Percentiles rank a stretch among this genome's conserved stretches.
Conservation (phyloP, 2,888 invertebrate species). For the Pinctada fucata region DNA sequence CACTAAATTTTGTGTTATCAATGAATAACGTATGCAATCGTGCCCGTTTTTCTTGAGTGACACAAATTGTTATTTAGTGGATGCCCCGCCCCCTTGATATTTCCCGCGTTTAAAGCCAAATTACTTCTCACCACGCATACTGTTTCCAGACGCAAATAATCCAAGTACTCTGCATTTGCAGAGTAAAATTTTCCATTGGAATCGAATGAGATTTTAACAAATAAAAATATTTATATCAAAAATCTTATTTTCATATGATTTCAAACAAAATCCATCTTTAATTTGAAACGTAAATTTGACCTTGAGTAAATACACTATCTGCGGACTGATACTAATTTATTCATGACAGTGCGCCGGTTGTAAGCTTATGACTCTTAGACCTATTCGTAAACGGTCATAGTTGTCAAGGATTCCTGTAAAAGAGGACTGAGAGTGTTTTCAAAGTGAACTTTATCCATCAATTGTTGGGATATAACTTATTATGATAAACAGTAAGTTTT, state of each 20-base stretch:
- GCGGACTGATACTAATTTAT: conserved; percentile 57
- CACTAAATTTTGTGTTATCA: neutral
- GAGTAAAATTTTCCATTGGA: too few species aligned
- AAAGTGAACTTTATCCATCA: neutral
- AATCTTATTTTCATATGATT: too few species aligned
- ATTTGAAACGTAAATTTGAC: conserved; percentile 47
- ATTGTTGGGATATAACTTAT: neutral
- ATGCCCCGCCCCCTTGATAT: neutral
- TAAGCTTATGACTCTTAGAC: conserved; percentile 32
- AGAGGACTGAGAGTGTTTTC: neutral
- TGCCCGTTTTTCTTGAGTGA: too few species aligned
- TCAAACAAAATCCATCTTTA: neutral
- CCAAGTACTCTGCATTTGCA: neutral
- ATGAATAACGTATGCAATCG: neutral
- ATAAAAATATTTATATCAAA: too few species aligned
- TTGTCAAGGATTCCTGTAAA: conserved; percentile 37
- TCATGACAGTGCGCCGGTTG: conserved; percentile 37
- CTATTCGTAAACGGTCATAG: conserved; percentile 31
- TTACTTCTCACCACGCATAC: neutral
- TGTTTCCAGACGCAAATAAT: conserved; percentile 1
- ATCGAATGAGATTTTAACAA: too few species aligned
- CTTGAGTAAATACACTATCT: conserved; percentile 44
- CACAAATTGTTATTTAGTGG: too few species aligned
- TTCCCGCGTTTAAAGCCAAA: neutral
- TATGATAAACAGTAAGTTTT: conserved; percentile 20